Evolutionary conservation across 2,797 vertebrate genomes (phyloP).

Genomic region (Alosa sapidissima): DNA sequence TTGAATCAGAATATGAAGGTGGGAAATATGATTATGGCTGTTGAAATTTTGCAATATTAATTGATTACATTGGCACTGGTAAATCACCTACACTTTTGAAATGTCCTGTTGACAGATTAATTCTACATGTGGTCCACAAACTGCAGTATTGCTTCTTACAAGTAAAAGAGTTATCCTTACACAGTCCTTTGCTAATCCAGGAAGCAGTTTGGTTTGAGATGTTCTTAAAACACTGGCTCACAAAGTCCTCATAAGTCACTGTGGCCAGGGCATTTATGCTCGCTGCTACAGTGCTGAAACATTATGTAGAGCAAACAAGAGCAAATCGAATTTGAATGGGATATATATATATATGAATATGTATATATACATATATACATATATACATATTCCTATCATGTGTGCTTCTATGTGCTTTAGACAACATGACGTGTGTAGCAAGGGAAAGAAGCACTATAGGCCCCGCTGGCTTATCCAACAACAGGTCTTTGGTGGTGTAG

Average conservation of each 20-base stretch:
- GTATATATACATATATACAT: too few relatives aligned
- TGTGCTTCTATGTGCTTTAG: too few relatives aligned
- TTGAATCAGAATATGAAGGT: too few relatives aligned
- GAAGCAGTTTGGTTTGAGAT: slow-evolving; percentile 73
- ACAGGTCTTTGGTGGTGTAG: too few relatives aligned
- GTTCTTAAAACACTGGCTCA: slow-evolving; percentile 73
- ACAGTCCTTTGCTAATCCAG: slow-evolving; percentile 85
- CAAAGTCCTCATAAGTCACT: slow-evolving; percentile 83
- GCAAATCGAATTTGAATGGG: too few relatives aligned
- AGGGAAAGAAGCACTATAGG: too few relatives aligned
- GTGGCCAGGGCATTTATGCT: slow-evolving; percentile 86
- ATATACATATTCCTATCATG: too few relatives aligned
- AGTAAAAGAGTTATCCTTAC: slow-evolving; percentile 59
- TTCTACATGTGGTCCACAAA: neutral
- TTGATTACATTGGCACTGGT: neutral
- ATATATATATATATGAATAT: too few relatives aligned
- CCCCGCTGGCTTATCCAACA: too few relatives aligned
- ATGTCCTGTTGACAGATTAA: neutral
- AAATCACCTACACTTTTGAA: neutral
- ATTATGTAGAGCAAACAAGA: neutral
- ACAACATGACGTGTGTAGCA: too few relatives aligned
- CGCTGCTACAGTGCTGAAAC: slow-evolving; percentile 78
- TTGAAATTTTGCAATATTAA: neutral
- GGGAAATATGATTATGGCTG: neutral
- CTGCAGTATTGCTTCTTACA: neutral